Evolutionary conservation across 2,113 vertebrate species (phyloP).

Genomic region (Peromyscus californicus): DNA sequence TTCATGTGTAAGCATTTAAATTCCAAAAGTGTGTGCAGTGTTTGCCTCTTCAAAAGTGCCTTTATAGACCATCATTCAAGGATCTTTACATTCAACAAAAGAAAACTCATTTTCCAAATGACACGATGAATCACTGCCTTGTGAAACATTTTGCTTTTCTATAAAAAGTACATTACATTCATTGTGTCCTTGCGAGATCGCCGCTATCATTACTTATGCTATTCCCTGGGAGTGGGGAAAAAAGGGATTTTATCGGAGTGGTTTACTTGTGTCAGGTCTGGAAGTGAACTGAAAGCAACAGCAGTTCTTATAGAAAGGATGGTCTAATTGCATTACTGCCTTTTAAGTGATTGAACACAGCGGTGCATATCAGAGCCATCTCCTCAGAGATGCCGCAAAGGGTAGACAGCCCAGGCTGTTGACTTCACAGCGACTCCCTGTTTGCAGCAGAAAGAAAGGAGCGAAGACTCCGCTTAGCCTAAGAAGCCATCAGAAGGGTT

Average conservation of each 20-base stretch:
- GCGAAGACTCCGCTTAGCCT: constrained; percentile 71
- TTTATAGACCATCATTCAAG: neutral
- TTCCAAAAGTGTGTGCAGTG: neutral
- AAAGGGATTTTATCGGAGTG: constrained; percentile 87
- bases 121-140: constrained; percentile 71
- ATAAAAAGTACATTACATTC: constrained; percentile 83
- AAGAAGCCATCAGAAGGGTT: constrained; percentile 1
- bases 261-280: constrained; percentile 88
- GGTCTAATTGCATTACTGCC: constrained; percentile 89
- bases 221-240: constrained; percentile 69
- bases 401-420: constrained; percentile 84
- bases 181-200: constrained; percentile 86
- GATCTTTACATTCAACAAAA: constrained; percentile 68
- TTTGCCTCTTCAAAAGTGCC: constrained; percentile 9
- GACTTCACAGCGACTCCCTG: constrained; percentile 79
- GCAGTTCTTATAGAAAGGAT: constrained; percentile 84
- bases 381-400: constrained; percentile 85
- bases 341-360: constrained; percentile 92
- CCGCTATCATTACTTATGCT: constrained; percentile 86
- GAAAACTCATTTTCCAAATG: constrained; percentile 80
- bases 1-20: neutral
- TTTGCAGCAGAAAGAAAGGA: constrained; percentile 78
- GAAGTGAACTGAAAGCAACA: constrained; percentile 88
- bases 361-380: constrained; percentile 86
- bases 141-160: constrained; percentile 77